A percentile compares a stretch with the other conserved stretches of the same genome.
These are phyloP conservation scores for Pollachius pollachius DNA, from an alignment of 2,113 vertebrate genomes.

Conservation along the genomic window DNA sequence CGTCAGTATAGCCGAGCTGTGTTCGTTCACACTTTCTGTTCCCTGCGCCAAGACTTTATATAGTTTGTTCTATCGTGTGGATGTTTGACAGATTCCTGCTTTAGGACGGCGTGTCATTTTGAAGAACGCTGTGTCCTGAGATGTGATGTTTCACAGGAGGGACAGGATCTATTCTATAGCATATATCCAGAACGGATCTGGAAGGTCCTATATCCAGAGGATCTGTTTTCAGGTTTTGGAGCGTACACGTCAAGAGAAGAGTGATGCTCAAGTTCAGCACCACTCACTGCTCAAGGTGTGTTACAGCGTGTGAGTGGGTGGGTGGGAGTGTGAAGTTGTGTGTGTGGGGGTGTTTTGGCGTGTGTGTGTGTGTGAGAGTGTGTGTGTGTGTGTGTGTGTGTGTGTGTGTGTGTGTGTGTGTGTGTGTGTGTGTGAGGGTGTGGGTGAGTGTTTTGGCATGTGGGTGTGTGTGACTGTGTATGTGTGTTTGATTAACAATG, in stretches of 20 bases:
- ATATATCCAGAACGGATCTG: too few relatives aligned
- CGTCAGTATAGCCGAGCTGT: too few relatives aligned
- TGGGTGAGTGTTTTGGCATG: not conserved
- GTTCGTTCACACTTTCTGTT: not conserved
- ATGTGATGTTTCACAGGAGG: too few relatives aligned
- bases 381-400: conserved; percentile 8
- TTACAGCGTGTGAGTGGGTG: conserved; percentile 9
- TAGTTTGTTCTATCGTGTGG: too few relatives aligned
- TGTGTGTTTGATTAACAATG: not conserved
- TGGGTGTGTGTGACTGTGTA: not conserved
- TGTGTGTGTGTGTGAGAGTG: not conserved
- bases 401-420: not conserved
- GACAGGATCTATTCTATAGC: too few relatives aligned
- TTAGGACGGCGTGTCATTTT: too few relatives aligned
- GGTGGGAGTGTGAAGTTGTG: not conserved
- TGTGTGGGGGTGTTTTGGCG: not conserved
- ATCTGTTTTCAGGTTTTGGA: too few relatives aligned
- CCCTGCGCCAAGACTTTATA: too few relatives aligned
- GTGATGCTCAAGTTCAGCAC: conserved; percentile 46
- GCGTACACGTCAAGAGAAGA: not conserved
- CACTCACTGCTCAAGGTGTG: conserved; percentile 36
- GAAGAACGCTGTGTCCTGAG: too few relatives aligned
- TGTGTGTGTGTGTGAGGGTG: not conserved
- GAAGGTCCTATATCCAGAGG: too few relatives aligned
- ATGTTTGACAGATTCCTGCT: too few relatives aligned